Evolutionary conservation across 2,113 vertebrate genomes (phyloP), one percentile per base, ranked within the genome.

Genomic region (Halcyon senegalensis): DNA sequence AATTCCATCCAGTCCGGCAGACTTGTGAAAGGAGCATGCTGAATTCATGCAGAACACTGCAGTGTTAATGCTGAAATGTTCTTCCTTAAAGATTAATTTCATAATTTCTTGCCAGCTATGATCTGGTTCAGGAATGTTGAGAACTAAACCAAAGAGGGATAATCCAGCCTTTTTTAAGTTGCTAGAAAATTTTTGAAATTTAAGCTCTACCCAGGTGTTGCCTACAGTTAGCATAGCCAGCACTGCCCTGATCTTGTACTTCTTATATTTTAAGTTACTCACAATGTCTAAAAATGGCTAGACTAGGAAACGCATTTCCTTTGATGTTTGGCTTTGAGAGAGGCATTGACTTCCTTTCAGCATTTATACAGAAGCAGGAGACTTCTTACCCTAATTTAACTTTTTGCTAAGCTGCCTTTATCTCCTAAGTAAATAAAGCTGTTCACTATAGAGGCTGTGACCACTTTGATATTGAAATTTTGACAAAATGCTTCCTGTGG

Each of bases 401-500:
- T 73, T 94, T 96, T 69, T 89, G 70, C 68, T 96, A 69, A 63
- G 75, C 60, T 90, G 74, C 77, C 59, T 74, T 96, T 90, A 84
- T 96, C 94, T 90, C 64, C 81, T 85, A 93, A 92, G 81, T 87
- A 94, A 97, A 96, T 75, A 90, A 55, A 80, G 56, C 84, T 82
- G 78, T 37, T 85, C 88, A 13, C 60, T 87, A 27, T 78, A 86
- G 68, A 46, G 93, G 33, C 75, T 78, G 30, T 46, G 55, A 80
- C 48, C 60, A 62, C 55, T 93, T 93, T 86, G 90, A 84, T 64
- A 89, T 79, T 85, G 91, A 89, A 90, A 60, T 93, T 96, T 84
- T 94, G 87, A 96, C 95, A 95, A 84, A 96, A 95, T 59, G 53
- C 72, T 94, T 97, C 83, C 89, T 92, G 58, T 93, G 75, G 87